phyloP scores from a whole-genome alignment of 2,888 invertebrate species.

The Andrena fulva region DNA sequence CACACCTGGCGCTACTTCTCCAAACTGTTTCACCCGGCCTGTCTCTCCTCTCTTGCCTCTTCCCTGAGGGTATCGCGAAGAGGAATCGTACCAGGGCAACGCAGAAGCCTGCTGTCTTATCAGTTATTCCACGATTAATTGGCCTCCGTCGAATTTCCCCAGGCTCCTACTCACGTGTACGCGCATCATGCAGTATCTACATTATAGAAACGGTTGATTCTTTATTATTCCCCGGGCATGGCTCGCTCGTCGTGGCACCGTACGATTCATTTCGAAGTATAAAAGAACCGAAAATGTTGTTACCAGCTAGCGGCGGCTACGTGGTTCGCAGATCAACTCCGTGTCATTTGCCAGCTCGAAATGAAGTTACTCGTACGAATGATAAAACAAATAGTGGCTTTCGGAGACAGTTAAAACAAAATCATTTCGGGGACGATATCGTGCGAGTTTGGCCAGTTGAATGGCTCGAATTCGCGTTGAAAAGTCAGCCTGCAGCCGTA shows the following conservation, averaged over 20 bases:
- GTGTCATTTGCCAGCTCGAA: slow-evolving; percentile 21
- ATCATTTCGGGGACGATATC: background rate
- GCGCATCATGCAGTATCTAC: background rate
- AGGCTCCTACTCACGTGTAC: no score
- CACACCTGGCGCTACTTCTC: slow-evolving; percentile 38
- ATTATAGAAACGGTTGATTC: background rate
- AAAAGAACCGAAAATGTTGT: slow-evolving; percentile 24
- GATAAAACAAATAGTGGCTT: slow-evolving; percentile 35
- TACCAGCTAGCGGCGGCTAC: slow-evolving; percentile 11
- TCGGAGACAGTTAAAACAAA: slow-evolving; percentile 20
- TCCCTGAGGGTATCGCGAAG: no score
- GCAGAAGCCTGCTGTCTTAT: no score
- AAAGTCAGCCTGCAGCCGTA: background rate
- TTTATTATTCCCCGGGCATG: slow-evolving; percentile 33
- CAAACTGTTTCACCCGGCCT: slow-evolving; percentile 30
- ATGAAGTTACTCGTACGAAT: slow-evolving; percentile 38
- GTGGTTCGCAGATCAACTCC: slow-evolving; percentile 10
- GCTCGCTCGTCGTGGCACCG: background rate
- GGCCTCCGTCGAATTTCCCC: no score
- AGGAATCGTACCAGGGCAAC: no score
- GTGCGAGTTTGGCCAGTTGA: background rate
- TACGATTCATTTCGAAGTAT: slow-evolving; percentile 33
- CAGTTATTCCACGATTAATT: no score
- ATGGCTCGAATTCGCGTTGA: background rate
- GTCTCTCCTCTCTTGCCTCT: no score